Evolutionary conservation across 1,140 invertebrate genomes (phyloP).

Genomic region (Drosophila grimshawi): DNA sequence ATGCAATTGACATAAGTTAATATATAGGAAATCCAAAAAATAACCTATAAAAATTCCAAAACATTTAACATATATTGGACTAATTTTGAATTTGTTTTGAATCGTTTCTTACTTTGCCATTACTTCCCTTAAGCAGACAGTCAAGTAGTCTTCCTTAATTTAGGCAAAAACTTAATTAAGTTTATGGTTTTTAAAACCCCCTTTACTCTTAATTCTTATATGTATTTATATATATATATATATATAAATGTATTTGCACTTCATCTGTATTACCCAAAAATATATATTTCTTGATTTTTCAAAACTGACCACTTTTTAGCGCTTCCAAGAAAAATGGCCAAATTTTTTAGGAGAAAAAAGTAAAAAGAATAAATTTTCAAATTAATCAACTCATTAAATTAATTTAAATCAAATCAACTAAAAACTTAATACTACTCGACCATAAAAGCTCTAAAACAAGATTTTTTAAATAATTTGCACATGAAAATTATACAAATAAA

Average conservation of each 20-base stretch:
- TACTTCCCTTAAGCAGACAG: constrained; percentile 69
- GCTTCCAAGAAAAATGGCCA: constrained; percentile 82
- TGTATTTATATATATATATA: background rate
- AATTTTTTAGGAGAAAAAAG: constrained; percentile 79
- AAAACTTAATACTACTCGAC: constrained; percentile 22
- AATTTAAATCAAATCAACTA: constrained; percentile 48
- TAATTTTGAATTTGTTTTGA: constrained; percentile 19
- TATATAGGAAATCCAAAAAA: constrained; percentile 19
- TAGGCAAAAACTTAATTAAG: constrained; percentile 51
- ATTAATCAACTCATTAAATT: constrained; percentile 57
- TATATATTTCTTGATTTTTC: constrained; percentile 64
- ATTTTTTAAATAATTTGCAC: constrained; percentile 72
- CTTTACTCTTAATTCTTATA: constrained; percentile 7
- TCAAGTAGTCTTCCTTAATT: constrained; percentile 75
- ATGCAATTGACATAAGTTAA: constrained; percentile 38
- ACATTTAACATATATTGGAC: constrained; percentile 18
- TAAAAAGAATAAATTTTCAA: constrained; percentile 58
- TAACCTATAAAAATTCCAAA: background rate
- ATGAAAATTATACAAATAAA: constrained; percentile 32
- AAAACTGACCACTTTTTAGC: constrained; percentile 78
- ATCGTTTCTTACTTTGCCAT: constrained; percentile 28
- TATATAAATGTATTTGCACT: constrained; percentile 7
- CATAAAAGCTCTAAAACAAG: constrained; percentile 24
- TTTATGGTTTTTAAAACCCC: constrained; percentile 21
- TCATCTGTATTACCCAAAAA: constrained; percentile 6